phyloP scores from a whole-genome alignment of 2,797 vertebrate genomes.

The Thunnus albacares region DNA sequence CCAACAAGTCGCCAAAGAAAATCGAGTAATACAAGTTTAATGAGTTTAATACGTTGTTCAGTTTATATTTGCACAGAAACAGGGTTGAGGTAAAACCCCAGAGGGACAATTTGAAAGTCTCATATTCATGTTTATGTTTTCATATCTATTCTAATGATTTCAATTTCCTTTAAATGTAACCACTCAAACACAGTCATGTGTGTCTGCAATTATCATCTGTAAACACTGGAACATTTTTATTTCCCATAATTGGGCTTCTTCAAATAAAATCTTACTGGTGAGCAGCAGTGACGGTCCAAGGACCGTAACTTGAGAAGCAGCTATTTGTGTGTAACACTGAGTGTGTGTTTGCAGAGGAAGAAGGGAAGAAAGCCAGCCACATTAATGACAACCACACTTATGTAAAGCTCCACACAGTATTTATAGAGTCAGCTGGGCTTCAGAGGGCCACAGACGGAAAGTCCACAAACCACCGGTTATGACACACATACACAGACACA shows the following conservation, averaged over 20 bases:
- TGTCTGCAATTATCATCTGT: slow-evolving; percentile 34
- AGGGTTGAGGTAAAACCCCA: not conserved
- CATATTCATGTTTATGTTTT: not conserved
- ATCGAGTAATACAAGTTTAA: not conserved
- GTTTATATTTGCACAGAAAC: not conserved
- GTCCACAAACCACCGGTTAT: slow-evolving; percentile 57
- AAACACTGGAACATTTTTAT: slow-evolving; percentile 42
- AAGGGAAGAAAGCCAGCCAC: slow-evolving; percentile 61
- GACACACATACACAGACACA: slow-evolving; percentile 25
- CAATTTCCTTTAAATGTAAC: not conserved
- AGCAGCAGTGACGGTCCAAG: slow-evolving; percentile 7
- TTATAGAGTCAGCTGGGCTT: slow-evolving; percentile 77
- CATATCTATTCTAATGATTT: slow-evolving; percentile 4
- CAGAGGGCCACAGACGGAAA: slow-evolving; percentile 62
- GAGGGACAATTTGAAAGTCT: not conserved
- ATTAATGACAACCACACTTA: slow-evolving; percentile 77
- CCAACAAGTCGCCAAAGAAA: not conserved
- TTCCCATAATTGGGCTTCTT: slow-evolving; percentile 45
- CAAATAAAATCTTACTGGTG: slow-evolving; percentile 51
- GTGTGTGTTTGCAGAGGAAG: slow-evolving; percentile 50
- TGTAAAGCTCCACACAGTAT: slow-evolving; percentile 70
- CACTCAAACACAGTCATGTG: not conserved
- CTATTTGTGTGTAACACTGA: slow-evolving; percentile 57
- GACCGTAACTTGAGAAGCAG: slow-evolving; percentile 51
- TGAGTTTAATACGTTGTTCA: not conserved